These are phyloP conservation scores for Halichoeres trimaculatus DNA, from an alignment of 2,113 vertebrate genomes.

Conservation along the genomic window DNA sequence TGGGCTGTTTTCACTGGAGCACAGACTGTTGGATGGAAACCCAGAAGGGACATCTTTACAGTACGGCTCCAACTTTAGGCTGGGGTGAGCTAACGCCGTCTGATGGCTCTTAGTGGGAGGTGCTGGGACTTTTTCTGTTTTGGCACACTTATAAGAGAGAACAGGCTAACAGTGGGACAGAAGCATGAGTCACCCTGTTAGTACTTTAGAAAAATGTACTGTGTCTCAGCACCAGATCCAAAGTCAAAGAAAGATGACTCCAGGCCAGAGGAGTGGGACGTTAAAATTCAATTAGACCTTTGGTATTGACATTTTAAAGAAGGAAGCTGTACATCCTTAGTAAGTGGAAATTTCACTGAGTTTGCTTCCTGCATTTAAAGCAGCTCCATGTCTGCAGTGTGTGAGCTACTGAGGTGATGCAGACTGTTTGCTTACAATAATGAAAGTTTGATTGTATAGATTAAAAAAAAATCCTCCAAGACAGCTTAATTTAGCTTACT, in stretches of 20 bases:
- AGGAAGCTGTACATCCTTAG: not conserved
- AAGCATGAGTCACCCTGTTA: slow-evolving; percentile 31
- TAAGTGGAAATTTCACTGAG: not conserved
- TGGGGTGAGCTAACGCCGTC: slow-evolving; percentile 41
- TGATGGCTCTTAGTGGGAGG: slow-evolving; percentile 36
- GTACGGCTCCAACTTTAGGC: slow-evolving; percentile 8
- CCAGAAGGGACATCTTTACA: slow-evolving; percentile 51
- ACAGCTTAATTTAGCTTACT: no score
- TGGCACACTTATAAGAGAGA: slow-evolving; percentile 18
- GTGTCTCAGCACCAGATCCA: slow-evolving; percentile 1
- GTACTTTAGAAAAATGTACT: slow-evolving; percentile 4
- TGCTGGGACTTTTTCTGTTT: slow-evolving; percentile 20
- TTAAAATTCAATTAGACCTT: slow-evolving; percentile 20
- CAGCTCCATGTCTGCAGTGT: not conserved
- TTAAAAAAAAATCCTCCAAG: no score
- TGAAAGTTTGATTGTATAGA: no score
- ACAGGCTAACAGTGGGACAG: slow-evolving; percentile 17
- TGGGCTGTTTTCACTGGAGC: slow-evolving; percentile 13
- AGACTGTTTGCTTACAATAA: not conserved
- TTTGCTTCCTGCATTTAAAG: not conserved
- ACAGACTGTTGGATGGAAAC: slow-evolving; percentile 41
- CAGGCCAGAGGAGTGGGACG: slow-evolving; percentile 6
- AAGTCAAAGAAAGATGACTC: not conserved
- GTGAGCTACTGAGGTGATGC: not conserved
- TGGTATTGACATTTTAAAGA: slow-evolving; percentile 17